phyloP scores from a whole-genome alignment of 2,113 vertebrate genomes.

The Pelobates fuscus region DNA sequence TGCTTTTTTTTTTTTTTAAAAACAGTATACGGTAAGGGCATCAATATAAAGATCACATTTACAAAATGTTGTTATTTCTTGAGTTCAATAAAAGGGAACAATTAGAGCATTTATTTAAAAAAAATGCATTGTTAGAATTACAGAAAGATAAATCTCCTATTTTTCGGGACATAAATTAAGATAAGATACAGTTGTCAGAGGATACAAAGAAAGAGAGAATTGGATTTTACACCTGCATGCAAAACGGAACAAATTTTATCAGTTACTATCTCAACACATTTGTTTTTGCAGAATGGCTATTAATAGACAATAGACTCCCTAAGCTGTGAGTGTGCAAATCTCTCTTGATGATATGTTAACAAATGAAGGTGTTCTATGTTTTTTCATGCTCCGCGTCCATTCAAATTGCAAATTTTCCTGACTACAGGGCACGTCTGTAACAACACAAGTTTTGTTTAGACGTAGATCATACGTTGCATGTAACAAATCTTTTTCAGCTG shows the following conservation, averaged over 20 bases:
- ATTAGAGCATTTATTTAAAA: too few relatives aligned
- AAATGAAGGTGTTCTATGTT: constrained; percentile 74
- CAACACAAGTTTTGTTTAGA: constrained; percentile 65
- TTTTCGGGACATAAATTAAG: too few relatives aligned
- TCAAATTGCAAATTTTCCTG: constrained; percentile 81
- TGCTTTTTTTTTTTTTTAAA: too few relatives aligned
- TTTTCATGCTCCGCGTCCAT: constrained; percentile 72
- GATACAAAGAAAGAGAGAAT: constrained; percentile 24
- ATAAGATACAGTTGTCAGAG: too few relatives aligned
- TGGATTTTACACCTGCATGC: constrained; percentile 53
- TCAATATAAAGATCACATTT: too few relatives aligned
- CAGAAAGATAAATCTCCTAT: too few relatives aligned
- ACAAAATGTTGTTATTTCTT: too few relatives aligned
- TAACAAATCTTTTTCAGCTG: constrained; percentile 61
- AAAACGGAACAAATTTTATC: constrained; percentile 62
- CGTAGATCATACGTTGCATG: constrained; percentile 59
- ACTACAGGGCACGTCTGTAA: constrained; percentile 71
- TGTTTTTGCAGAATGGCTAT: constrained; percentile 74
- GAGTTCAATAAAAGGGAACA: too few relatives aligned
- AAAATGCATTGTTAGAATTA: too few relatives aligned
- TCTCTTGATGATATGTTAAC: constrained; percentile 77
- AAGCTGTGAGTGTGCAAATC: constrained; percentile 77
- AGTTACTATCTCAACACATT: constrained; percentile 68
- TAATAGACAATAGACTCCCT: constrained; percentile 67
- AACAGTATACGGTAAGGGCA: too few relatives aligned